phyloP scores from a whole-genome alignment of 2,113 vertebrate species.

The Laterallus jamaicensis region DNA sequence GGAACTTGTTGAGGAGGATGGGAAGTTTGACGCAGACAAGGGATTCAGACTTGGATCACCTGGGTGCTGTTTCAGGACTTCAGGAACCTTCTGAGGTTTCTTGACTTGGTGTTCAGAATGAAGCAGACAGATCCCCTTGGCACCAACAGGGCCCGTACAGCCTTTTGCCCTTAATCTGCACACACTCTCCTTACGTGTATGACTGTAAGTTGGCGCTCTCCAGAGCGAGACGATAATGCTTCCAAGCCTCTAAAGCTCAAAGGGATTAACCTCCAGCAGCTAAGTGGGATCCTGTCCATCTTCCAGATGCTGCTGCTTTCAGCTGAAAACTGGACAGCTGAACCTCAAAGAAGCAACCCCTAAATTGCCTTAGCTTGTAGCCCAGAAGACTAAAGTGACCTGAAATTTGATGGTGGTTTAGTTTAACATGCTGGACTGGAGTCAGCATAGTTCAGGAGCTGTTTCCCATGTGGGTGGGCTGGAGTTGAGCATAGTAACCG shows the following conservation, averaged over 20 bases:
- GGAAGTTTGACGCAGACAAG: not conserved
- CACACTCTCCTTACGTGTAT: not conserved
- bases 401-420: not conserved
- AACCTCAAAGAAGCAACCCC: not conserved
- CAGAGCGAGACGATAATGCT: not conserved
- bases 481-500: not conserved
- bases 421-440: not conserved
- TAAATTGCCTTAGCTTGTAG: not conserved
- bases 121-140: not conserved
- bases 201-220: not conserved
- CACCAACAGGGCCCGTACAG: rapidly evolving
- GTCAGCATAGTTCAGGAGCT: not conserved
- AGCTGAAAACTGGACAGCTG: not conserved
- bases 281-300: not conserved
- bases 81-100: not conserved
- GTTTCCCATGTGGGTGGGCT: not conserved
- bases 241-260: not conserved
- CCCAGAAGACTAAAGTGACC: not conserved
- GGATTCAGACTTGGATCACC: not conserved
- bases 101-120: not conserved
- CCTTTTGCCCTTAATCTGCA: not conserved
- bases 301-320: not conserved
- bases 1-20: not conserved
- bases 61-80: not conserved
- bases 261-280: not conserved